A percentile compares a stretch with the other conserved stretches of the same genome.
Evolutionary conservation across 1,140 invertebrate genomes (phyloP).

Genomic region (Spodoptera litura): DNA sequence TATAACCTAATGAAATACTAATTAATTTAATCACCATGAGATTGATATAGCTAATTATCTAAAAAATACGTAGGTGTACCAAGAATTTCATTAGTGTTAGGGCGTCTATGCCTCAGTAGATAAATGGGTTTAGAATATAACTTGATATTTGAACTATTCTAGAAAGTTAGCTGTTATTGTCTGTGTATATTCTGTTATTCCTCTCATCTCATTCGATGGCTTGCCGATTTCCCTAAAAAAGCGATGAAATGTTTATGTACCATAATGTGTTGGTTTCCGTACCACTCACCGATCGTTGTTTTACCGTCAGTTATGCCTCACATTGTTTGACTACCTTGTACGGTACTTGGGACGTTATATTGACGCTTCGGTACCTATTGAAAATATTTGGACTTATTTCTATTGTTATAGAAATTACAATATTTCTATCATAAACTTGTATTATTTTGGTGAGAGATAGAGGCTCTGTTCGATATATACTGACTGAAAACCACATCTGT

Average conservation of each 20-base stretch:
- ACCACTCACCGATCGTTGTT: constrained; percentile 20
- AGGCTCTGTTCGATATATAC: too few species aligned
- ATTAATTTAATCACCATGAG: constrained; percentile 26
- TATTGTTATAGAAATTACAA: too few species aligned
- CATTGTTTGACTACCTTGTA: neutral
- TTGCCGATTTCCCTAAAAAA: constrained; percentile 39
- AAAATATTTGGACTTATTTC: too few species aligned
- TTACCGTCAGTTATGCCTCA: neutral
- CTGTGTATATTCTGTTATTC: constrained; percentile 47
- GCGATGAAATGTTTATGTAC: constrained; percentile 30
- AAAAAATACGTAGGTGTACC: constrained; percentile 43
- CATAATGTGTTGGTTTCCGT: constrained; percentile 11
- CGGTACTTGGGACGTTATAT: neutral
- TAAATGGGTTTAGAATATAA: too few species aligned
- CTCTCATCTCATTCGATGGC: constrained; percentile 19
- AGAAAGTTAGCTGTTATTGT: neutral
- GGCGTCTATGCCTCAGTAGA: neutral
- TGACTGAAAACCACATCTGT: too few species aligned
- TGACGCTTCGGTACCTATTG: too few species aligned
- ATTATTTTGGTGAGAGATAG: too few species aligned
- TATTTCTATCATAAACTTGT: too few species aligned
- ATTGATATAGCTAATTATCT: constrained; percentile 74
- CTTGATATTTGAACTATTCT: too few species aligned
- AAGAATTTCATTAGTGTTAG: neutral
- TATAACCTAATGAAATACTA: neutral